Evolutionary conservation across 2,888 invertebrate species (phyloP), one percentile per base, ranked within the genome.

Genomic region (Drosophila sordidapex): DNA sequence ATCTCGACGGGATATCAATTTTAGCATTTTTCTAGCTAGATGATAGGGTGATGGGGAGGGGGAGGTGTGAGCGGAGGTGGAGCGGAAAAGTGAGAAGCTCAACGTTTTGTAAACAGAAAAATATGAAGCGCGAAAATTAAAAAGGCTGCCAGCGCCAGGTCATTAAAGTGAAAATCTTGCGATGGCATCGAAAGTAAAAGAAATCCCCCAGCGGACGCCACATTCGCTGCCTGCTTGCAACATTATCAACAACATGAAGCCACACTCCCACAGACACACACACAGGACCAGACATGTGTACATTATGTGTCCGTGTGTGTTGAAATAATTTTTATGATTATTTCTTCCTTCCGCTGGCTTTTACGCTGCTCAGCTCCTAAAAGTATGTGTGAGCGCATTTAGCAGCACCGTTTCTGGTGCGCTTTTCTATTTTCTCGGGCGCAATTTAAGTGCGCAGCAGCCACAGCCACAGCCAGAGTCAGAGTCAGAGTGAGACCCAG

Each of bases 261-360:
- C 62, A 62, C 58, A 61, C 62, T 48, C 58, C 57, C 43, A 31
- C 64, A 57, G 60, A 54, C 60, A 54, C 59, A 70, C 66, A 51
- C 58, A 67, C 54, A 57, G 60, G 21, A 10, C 3, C 38, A 67
- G 27, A 62, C 49, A 59, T 68, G 53, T 67, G 52, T 63, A 49
- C 59, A 70, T 70, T 64, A 53, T 56, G 66, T 72, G 57, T 52
- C 10, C 52, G 64, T 74, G 68, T 80, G 76, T 59, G 78, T 63
- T 86, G 83, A 85, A 92, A 90, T 91, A 91, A 91, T 92, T 91
- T 92, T 91, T 91, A 91, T 91, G 91, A 90, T 91, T 91, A 92
- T 92, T 92, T 90, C 90, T 91, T 91, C 91, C 91, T 91, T 92
- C 92, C 91, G 84, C 71, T 53, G 64, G 76, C 82, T 79, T 79